A percentile compares a stretch with the other conserved stretches of the same genome.
Evolutionary conservation across 2,797 vertebrate genomes (phyloP).

Genomic region (Premnoplex brunnescens): DNA sequence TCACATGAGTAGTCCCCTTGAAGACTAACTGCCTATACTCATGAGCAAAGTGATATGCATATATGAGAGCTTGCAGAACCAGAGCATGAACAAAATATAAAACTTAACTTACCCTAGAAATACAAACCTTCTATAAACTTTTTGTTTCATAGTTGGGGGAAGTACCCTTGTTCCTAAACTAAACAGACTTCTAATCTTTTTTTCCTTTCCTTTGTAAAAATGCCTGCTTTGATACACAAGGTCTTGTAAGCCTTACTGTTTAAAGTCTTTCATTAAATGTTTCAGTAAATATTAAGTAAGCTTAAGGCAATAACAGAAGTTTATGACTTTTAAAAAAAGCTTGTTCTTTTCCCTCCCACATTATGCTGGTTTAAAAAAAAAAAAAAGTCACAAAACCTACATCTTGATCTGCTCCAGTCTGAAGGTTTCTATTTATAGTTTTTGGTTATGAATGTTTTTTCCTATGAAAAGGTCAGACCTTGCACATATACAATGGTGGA

Average conservation of each 20-base stretch:
- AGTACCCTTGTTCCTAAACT: slow-evolving; percentile 16
- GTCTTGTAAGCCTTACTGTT: not conserved
- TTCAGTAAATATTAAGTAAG: slow-evolving; percentile 62
- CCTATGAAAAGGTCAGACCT: slow-evolving; percentile 81
- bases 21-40: not conserved
- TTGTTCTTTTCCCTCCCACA: slow-evolving; percentile 56
- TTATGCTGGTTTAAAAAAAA: slow-evolving; percentile 9
- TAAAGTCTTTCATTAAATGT: slow-evolving; percentile 30
- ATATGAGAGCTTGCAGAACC: not conserved
- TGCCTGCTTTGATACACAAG: slow-evolving; percentile 41
- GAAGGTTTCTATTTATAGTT: slow-evolving; percentile 78
- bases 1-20: slow-evolving; percentile 50
- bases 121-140: not conserved
- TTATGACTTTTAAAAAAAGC: slow-evolving; percentile 51
- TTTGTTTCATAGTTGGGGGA: not conserved
- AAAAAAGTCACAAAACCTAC: slow-evolving; percentile 72
- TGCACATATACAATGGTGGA: slow-evolving; percentile 66
- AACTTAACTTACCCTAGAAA: not conserved
- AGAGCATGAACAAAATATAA: not conserved
- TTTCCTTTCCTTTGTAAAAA: slow-evolving; percentile 32
- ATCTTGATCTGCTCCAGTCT: slow-evolving; percentile 78
- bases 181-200: not conserved
- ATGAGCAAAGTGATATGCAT: not conserved
- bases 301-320: slow-evolving; percentile 43
- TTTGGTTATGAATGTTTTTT: slow-evolving; percentile 82